Evolutionary conservation across 2,888 invertebrate species (phyloP), one percentile per base, ranked within the genome.

Genomic region (Catocala sponsa): DNA sequence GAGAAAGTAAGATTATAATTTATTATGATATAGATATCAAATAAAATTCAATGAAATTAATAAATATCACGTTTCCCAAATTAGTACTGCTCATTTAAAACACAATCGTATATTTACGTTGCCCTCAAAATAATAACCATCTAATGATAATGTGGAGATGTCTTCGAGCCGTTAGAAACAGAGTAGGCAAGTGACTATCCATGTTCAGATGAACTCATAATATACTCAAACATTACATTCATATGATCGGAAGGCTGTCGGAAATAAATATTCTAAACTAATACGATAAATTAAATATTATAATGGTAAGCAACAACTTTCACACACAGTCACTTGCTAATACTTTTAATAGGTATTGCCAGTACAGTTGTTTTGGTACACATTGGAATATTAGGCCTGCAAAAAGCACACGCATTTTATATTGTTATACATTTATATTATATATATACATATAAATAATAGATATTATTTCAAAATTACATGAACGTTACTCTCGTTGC

Each of bases 1-100:
- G 84, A 80, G 47, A 82, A 78, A 72, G 55, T 85, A 87, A 86
- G 81, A 76, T 80, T 79, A 81, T 78, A 81, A 81, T 83, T 82
- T 85, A 79, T 75, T 81, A 73, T 59, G 46, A 61, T 82, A 85
- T 84, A 86, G 76, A 68, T 78, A 81, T 82, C 77, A 82, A 68
- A 75, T 72, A 68, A 79, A 75, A 74, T 74, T 75, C 65, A 72
- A 75, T 73, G 53, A 71, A 50, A 72, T 73, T 74, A 69, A 70
- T 67, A 65, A 69, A 72, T 74, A 74, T 67, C 65, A 74, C 60
- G 33, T 59, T 68, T 51, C 48, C 60, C 66, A 65, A 53, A 60
- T 63, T 63, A 74, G 61, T 59, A 66, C 53, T 43, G 51, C 12
- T 63, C 53, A 25, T 55, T 46, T 51, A 51, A 62, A 64, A 64